Conservation (phyloP, 2,888 invertebrate genomes). For the Rotaria sp. region DNA sequence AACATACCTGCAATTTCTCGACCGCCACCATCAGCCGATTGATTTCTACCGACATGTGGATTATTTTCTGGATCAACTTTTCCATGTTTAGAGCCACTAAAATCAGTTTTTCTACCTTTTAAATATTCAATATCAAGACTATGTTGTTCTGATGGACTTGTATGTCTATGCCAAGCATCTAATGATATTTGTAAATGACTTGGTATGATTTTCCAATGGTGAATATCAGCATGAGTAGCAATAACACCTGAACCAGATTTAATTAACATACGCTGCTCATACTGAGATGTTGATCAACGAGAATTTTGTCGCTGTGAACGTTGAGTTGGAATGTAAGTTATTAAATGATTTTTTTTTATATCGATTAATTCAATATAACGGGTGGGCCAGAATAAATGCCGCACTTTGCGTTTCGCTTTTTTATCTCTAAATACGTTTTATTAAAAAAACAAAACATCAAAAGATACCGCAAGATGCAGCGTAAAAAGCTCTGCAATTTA, state of each 20-base stretch:
- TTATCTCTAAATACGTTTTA: too few relatives aligned
- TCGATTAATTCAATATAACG: neutral
- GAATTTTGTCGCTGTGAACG: neutral
- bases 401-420: too few relatives aligned
- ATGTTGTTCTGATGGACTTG: constrained; percentile 50
- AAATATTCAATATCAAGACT: constrained; percentile 47
- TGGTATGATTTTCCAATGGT: constrained; percentile 60
- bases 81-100: constrained; percentile 78
- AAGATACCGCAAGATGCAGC: too few relatives aligned
- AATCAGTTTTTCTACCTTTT: constrained; percentile 55
- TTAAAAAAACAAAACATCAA: too few relatives aligned
- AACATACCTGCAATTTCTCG: constrained; percentile 40
- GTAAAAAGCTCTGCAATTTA: too few relatives aligned
- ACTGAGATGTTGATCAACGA: neutral
- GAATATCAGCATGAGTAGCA: constrained; percentile 57
- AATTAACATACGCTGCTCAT: neutral
- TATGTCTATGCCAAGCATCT: constrained; percentile 57
- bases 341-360: neutral
- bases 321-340: constrained; percentile 11
- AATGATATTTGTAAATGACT: constrained; percentile 56
- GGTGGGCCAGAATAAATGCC: too few relatives aligned
- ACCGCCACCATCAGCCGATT: constrained; percentile 83
- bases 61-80: constrained; percentile 79
- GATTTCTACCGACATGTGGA: constrained; percentile 90
- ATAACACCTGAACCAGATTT: neutral